Evolutionary conservation across 2,888 invertebrate genomes (phyloP).

Genomic region (Digitonthophagus gazella): DNA sequence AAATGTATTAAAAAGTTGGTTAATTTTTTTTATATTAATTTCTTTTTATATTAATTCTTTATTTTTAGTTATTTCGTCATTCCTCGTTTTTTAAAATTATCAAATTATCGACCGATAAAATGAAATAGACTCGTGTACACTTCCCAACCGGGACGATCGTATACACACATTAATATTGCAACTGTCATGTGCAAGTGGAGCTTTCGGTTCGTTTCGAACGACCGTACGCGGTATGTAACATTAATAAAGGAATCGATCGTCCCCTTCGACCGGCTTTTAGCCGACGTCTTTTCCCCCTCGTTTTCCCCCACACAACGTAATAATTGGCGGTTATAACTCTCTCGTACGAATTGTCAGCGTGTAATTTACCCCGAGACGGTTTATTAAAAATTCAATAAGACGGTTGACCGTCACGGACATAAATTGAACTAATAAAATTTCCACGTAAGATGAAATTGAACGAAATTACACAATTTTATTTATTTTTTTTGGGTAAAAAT

Average conservation of each 20-base stretch:
- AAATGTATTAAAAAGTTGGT: too few species aligned
- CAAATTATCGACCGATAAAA: background rate
- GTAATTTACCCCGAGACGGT: conserved; percentile 16
- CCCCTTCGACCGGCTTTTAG: too few species aligned
- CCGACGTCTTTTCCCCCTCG: background rate
- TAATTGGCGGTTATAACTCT: conserved; percentile 26
- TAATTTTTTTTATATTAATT: too few species aligned
- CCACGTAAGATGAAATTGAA: too few species aligned
- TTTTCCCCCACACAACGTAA: background rate
- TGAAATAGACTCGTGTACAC: background rate
- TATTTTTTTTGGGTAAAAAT: too few species aligned
- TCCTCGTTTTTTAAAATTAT: too few species aligned
- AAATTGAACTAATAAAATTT: too few species aligned
- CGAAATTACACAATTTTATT: too few species aligned
- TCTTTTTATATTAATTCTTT: too few species aligned
- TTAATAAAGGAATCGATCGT: conserved; percentile 25
- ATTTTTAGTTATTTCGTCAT: background rate
- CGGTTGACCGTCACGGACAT: too few species aligned
- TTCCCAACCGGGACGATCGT: background rate
- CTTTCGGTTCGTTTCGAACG: too few species aligned
- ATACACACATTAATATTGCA: background rate
- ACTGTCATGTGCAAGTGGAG: background rate
- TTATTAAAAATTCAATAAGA: background rate
- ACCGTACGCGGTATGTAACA: conserved; percentile 13
- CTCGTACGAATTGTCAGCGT: conserved; percentile 23